These are phyloP conservation scores for Metallyticus violacea DNA, from an alignment of 2,888 invertebrate species.

Conservation along the genomic window DNA sequence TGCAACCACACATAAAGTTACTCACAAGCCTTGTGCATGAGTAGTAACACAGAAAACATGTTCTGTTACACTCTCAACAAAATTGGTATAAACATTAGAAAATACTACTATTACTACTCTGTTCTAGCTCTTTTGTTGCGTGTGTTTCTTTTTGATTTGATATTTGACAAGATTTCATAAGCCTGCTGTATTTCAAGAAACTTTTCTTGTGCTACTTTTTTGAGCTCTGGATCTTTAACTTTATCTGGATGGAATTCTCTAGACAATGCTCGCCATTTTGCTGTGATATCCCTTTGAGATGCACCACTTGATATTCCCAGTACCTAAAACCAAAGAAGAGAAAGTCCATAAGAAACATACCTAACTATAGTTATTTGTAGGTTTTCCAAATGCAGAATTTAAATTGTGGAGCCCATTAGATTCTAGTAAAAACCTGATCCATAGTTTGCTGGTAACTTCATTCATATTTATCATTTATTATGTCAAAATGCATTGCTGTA, in stretches of 20 bases:
- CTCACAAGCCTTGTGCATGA: not conserved
- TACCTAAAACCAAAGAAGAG: conserved; percentile 50
- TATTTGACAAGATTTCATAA: conserved; percentile 82
- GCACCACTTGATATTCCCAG: conserved; percentile 75
- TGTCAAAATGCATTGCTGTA: too few relatives aligned
- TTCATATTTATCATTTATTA: too few relatives aligned
- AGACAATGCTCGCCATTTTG: conserved; percentile 76
- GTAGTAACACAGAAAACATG: not conserved
- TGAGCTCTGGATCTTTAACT: conserved; percentile 66
- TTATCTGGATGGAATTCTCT: conserved; percentile 90
- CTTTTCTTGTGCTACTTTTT: conserved; percentile 73
- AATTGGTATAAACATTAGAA: not conserved
- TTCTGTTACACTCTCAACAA: not conserved
- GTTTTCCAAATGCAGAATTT: too few relatives aligned
- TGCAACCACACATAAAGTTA: not conserved
- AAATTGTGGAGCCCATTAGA: too few relatives aligned
- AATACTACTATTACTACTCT: not conserved
- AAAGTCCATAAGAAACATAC: not conserved
- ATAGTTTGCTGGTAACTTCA: too few relatives aligned
- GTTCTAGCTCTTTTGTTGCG: conserved; percentile 61
- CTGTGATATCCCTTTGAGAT: conserved; percentile 80
- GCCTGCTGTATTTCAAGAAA: conserved; percentile 94
- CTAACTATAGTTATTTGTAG: too few relatives aligned
- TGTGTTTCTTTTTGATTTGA: conserved; percentile 70
- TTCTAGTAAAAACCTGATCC: too few relatives aligned